Evolutionary conservation across 2,888 invertebrate species (phyloP).

Genomic region (Germaria angustata): DNA sequence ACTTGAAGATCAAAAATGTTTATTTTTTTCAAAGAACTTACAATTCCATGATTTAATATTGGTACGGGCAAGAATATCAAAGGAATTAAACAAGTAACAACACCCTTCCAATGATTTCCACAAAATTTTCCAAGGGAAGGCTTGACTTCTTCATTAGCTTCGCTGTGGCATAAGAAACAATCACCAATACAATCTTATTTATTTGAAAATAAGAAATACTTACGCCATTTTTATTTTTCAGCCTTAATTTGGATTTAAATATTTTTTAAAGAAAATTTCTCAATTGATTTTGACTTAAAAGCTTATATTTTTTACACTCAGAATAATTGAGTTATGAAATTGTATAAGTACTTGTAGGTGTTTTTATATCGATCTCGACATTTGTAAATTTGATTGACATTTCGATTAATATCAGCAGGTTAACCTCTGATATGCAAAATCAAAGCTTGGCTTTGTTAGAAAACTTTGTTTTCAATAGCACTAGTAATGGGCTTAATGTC

Average conservation of each 20-base stretch:
- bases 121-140: slow-evolving; percentile 77
- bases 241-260: neutral
- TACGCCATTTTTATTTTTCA: slow-evolving; percentile 47
- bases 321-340: no score
- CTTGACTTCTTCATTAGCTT: slow-evolving; percentile 17
- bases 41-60: slow-evolving; percentile 27
- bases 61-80: slow-evolving; percentile 82
- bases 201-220: neutral
- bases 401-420: no score
- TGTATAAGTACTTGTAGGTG: neutral
- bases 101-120: slow-evolving; percentile 85
- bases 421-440: no score
- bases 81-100: slow-evolving; percentile 85
- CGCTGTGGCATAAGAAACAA: neutral
- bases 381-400: no score
- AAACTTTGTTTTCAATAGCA: no score
- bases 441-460: no score
- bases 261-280: neutral
- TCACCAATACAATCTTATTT: neutral
- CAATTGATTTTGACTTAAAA: neutral
- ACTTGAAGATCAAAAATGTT: neutral
- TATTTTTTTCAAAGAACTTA: no score
- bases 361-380: neutral
- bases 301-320: neutral
- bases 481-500: no score